Evolutionary conservation across 2,113 vertebrate genomes (phyloP).

Genomic region (Amphiprion ocellaris): DNA sequence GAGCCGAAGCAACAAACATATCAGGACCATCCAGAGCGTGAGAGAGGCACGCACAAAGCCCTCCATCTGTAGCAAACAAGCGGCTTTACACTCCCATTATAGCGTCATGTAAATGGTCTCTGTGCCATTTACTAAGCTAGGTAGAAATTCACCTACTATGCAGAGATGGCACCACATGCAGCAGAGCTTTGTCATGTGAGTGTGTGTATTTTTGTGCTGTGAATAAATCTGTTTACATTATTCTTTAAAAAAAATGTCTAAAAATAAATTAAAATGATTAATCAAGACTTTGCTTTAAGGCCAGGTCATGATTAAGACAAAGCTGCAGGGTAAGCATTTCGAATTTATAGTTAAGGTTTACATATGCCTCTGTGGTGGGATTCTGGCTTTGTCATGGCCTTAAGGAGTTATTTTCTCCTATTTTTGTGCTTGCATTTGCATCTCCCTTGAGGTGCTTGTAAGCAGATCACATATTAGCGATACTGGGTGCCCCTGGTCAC

Average conservation of each 20-base stretch:
- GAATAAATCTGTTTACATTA: background rate
- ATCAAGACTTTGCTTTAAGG: background rate
- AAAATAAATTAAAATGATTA: background rate
- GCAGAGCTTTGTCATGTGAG: background rate
- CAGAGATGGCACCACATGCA: slow-evolving; percentile 32
- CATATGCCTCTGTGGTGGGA: background rate
- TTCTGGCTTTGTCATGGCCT: background rate
- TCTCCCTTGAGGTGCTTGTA: background rate
- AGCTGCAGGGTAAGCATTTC: background rate
- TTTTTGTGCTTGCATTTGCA: background rate
- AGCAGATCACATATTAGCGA: background rate
- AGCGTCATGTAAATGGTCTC: slow-evolving; percentile 57
- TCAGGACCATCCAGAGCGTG: slow-evolving; percentile 73
- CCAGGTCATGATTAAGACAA: background rate
- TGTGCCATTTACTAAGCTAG: slow-evolving; percentile 27
- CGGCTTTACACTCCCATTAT: slow-evolving; percentile 73
- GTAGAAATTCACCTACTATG: slow-evolving; percentile 32
- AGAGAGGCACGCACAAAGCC: slow-evolving; percentile 54
- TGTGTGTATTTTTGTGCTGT: background rate
- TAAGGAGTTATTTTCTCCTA: background rate
- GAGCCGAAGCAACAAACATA: slow-evolving; percentile 74
- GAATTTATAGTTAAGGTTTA: background rate
- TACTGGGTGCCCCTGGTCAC: background rate
- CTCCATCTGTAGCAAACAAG: slow-evolving; percentile 59
- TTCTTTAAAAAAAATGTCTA: background rate